Evolutionary conservation across 2,113 vertebrate species (phyloP), one percentile per base, ranked within the genome.

Genomic region (Nycticryphes semicollaris): DNA sequence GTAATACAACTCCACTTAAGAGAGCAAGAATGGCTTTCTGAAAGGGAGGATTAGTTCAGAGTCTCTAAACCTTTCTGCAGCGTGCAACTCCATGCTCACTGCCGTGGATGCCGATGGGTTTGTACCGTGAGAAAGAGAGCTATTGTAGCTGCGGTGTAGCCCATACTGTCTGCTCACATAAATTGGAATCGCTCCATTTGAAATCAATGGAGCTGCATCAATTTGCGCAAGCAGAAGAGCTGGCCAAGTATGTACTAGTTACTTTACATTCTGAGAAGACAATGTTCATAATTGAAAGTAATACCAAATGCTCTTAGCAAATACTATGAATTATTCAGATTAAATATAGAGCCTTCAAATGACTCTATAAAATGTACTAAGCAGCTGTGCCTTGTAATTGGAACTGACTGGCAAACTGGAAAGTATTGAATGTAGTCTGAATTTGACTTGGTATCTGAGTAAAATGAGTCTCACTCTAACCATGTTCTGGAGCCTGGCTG

Each of bases 321-420:
- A 97, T 90, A 94, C 81, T 92, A 92, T 88, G 91, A 94, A 96
- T 95, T 92, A 96, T 93, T 97, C 96, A 97, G 74, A 95, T 97
- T 97, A 96, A 97, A 96, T 92, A 88, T 92, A 94, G 87, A 95
- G 89, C 23, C 78, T 96, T 96, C 93, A 94, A 97, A 95, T 81
- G 80, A 87, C 94, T 96, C 86, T 51, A 51, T 92, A 84, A 95
- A 97, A 94, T 91, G 84, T 77, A 91, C 64, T 95, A 92, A 97
- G 95, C 97, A 97, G 95, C 96, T 97, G 97, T 92, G 94, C 82
- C 85, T 93, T 95, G 79, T 97, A 95, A 97, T 97, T 97, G 87
- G 85, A 94, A 94, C 63, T 94, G 95, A 94, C 94, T 96, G 89
- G 27, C 89, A 96, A 96, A 94, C 67, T 93, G 89, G 31, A 87